Base-by-base conservation (phyloP, 2,888 invertebrate genomes). In the Eristalis arbustorum region DNA sequence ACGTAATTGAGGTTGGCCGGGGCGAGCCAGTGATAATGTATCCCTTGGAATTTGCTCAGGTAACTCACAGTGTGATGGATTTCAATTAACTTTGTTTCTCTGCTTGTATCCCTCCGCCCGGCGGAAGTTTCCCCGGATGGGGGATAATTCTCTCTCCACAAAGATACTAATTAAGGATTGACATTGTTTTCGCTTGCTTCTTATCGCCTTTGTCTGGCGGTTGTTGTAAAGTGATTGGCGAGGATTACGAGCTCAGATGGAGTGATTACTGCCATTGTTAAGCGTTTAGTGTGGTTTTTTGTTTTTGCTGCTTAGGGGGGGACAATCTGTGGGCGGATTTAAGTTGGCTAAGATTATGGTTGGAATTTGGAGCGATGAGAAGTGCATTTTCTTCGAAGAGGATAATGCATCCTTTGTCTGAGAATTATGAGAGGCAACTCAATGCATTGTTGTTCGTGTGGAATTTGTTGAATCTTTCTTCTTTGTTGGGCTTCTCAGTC, bases 11-110 rank as follows among this genome's bases (percentile, higher is more conserved):
- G 78, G 88, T 91, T 59, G 89, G 88, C 25, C 88, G 89, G 28
- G 90, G 89, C 0, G 90, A 90, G 61, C 90, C 90, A 11, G 82
- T 91, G 42, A 71, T 90, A 71, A 90, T 90, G 90, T 90, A 90
- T 88, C 90, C 91, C 6, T 66, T 90, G 71, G 82, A 90, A 64
- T 90, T 90, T 88, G 25, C 88, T 13, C 89, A 90, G 88, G 90
- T 90, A 81, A 88, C 82, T 85, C 31, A 23, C 25, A 13, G 34
- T 37, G 11, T 40, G n/a, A 56, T 34, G 34, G 5, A 22, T 28
- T 25, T 23, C 23, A 63, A 22, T 63, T 40, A 25, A 40, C 13
- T 13, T 34, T 57, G 31, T 61, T 57, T 42, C 14, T 25, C 25
- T 49, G 57, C 28, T n/a, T 3, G 8, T 28, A 34, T 22, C 28